Evolutionary conservation across 2,888 invertebrate species (phyloP).

Genomic region (Lasioglossum lativentre): DNA sequence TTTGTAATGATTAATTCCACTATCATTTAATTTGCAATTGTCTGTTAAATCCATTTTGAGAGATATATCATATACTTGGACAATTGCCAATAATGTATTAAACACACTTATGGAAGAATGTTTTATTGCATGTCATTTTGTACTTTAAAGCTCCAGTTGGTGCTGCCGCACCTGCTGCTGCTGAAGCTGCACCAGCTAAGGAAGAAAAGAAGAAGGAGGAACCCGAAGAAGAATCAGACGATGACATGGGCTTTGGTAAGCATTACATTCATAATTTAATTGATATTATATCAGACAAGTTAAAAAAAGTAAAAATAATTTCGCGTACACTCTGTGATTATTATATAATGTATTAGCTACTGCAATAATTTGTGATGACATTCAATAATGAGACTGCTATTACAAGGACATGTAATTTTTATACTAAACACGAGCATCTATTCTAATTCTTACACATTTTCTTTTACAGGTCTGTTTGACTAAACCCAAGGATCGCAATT

Average conservation of each 20-base stretch:
- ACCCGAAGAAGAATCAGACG: slow-evolving; percentile 93
- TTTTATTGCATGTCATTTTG: not conserved
- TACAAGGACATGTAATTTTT: slow-evolving; percentile 22
- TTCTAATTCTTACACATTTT: slow-evolving; percentile 69
- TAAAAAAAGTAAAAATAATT: slow-evolving; percentile 13
- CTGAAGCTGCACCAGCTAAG: slow-evolving; percentile 87
- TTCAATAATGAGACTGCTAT: slow-evolving; percentile 73
- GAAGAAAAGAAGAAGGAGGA: slow-evolving; percentile 93
- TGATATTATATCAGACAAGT: slow-evolving; percentile 1
- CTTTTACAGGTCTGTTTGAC: slow-evolving; percentile 90
- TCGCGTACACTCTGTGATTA: slow-evolving; percentile 85
- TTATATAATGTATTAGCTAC: slow-evolving; percentile 88
- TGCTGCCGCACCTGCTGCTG: slow-evolving; percentile 88
- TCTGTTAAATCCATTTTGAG: not conserved
- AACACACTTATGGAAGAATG: not conserved
- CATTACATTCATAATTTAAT: slow-evolving; percentile 63
- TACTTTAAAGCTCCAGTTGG: slow-evolving; percentile 66
- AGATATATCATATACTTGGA: not conserved
- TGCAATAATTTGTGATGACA: slow-evolving; percentile 79
- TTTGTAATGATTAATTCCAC: not conserved
- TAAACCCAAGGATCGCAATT: slow-evolving; percentile 83
- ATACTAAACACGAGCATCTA: not conserved
- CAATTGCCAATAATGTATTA: not conserved
- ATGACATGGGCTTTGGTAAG: slow-evolving; percentile 97
- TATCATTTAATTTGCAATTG: not conserved